Evolutionary conservation across 2,888 invertebrate species (phyloP).

Genomic region (Caenorhabditis afra): DNA sequence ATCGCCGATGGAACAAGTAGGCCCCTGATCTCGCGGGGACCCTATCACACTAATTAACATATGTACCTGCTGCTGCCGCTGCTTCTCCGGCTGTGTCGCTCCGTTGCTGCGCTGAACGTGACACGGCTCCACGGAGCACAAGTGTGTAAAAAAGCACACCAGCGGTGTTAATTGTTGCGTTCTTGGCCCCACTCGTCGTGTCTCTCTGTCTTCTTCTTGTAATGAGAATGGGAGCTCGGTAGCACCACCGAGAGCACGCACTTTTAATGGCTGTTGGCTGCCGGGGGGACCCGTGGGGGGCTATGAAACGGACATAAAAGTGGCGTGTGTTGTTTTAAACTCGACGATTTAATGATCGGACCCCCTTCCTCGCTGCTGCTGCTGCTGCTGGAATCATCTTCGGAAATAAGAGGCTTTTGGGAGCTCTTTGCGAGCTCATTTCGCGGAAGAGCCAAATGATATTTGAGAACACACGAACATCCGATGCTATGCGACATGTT

Average conservation of each 20-base stretch:
- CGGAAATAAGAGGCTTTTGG: conserved; percentile 5
- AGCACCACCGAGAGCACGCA: not conserved
- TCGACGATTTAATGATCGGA: not conserved
- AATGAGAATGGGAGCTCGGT: conserved; percentile 2
- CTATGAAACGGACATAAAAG: too few relatives aligned
- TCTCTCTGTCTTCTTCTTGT: not conserved
- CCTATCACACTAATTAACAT: conserved; percentile 61
- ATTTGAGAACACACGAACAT: conserved; percentile 24
- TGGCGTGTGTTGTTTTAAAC: not conserved
- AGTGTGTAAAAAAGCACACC: conserved; percentile 51
- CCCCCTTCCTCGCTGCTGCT: not conserved
- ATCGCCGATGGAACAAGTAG: conserved; percentile 7
- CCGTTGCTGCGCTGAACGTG: too few relatives aligned
- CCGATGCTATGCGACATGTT: conserved; percentile 26
- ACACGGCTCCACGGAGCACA: conserved; percentile 9
- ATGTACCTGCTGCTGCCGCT: conserved; percentile 45
- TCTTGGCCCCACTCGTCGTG: not conserved
- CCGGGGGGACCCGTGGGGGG: too few relatives aligned
- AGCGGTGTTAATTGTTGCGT: conserved; percentile 37
- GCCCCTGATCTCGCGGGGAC: conserved; percentile 25
- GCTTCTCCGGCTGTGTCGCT: too few relatives aligned
- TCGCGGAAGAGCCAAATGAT: conserved; percentile 43
- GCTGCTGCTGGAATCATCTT: not conserved
- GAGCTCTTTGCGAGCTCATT: conserved; percentile 26
- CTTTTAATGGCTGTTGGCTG: not conserved